Conservation (phyloP, 2,113 vertebrate genomes). For the Mesembrinibis cayennensis region DNA sequence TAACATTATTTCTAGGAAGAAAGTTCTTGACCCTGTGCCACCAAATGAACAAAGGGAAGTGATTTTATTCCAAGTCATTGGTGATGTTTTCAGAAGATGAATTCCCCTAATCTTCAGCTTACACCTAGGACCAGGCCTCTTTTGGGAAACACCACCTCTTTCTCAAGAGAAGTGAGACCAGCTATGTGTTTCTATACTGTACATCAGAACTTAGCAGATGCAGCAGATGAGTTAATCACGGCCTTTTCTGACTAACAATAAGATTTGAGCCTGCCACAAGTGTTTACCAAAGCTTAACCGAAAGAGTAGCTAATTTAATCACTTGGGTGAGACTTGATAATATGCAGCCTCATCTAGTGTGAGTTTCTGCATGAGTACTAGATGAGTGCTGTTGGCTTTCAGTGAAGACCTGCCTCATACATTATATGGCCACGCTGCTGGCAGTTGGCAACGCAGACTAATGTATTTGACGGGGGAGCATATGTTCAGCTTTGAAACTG, state of each 20-base stretch:
- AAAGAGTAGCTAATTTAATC: not conserved
- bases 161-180: not conserved
- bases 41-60: not conserved
- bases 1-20: not conserved
- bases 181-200: not conserved
- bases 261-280: not conserved
- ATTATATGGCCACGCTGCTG: rapidly evolving
- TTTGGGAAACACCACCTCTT: not conserved
- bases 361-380: not conserved
- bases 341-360: not conserved
- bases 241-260: not conserved
- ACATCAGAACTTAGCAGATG: not conserved
- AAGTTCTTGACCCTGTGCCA: not conserved
- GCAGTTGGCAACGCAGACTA: not conserved
- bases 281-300: not conserved
- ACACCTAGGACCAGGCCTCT: not conserved
- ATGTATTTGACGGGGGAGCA: not conserved
- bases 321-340: not conserved
- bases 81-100: not conserved
- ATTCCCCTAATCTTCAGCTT: not conserved
- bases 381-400: not conserved
- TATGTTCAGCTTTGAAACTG: not conserved
- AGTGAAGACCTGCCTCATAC: not conserved
- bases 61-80: not conserved
- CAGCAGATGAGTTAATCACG: not conserved